Percentiles rank a stretch among this genome's conserved stretches.
phyloP scores from a whole-genome alignment of 2,797 vertebrate species.

The Babyrousa celebensis region DNA sequence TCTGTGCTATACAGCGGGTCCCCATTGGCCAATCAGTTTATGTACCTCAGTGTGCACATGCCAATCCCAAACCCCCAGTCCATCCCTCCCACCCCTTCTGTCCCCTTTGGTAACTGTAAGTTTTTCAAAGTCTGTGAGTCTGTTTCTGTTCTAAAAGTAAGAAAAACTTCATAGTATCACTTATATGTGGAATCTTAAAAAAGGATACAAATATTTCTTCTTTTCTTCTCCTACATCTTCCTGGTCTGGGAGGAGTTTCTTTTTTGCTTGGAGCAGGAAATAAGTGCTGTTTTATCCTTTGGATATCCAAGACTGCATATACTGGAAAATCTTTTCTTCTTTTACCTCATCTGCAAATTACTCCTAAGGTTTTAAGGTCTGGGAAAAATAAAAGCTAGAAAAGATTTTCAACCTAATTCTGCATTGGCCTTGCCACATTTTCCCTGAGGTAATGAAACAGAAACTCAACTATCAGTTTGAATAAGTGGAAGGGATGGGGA shows the following conservation, averaged over 20 bases:
- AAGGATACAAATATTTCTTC: background rate
- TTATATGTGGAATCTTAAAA: too few species aligned
- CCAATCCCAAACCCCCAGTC: too few species aligned
- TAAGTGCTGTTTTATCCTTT: conserved; percentile 3
- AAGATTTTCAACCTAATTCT: conserved; percentile 64
- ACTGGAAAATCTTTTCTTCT: conserved; percentile 19
- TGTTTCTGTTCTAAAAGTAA: too few species aligned
- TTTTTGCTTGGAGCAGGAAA: background rate
- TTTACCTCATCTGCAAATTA: conserved; percentile 49
- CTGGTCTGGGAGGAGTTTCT: background rate
- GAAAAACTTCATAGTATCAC: too few species aligned
- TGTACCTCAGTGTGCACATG: too few species aligned
- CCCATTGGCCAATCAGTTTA: too few species aligned
- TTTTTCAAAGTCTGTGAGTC: too few species aligned
- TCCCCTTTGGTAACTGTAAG: too few species aligned
- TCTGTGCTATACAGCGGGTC: too few species aligned
- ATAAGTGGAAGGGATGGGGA: background rate
- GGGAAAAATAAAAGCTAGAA: conserved; percentile 71
- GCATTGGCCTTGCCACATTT: background rate
- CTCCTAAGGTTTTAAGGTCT: conserved; percentile 7
- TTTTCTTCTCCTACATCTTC: background rate
- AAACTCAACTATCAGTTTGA: background rate
- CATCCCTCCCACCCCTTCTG: too few species aligned
- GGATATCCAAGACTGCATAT: background rate
- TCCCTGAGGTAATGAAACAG: conserved; percentile 33